Evolutionary conservation across 2,888 invertebrate species (phyloP).

Genomic region (Amphipyra tragopoginis): DNA sequence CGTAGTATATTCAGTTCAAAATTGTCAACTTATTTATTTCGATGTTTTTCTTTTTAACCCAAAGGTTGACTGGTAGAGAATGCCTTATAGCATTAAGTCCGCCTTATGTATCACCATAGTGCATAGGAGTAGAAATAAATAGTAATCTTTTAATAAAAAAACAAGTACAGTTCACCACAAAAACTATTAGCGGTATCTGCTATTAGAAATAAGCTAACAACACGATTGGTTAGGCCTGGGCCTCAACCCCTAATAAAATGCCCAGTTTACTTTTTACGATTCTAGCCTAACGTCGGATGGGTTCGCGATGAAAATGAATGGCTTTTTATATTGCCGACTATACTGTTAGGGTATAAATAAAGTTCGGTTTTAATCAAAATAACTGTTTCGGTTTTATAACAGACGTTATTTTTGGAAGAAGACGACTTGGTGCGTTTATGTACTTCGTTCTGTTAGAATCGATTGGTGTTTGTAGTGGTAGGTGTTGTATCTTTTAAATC

Average conservation of each 20-base stretch:
- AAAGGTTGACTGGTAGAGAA: too few relatives aligned
- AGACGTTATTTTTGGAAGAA: constrained; percentile 29
- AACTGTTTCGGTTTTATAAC: constrained; percentile 45
- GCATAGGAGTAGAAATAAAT: too few relatives aligned
- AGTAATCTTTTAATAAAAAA: too few relatives aligned
- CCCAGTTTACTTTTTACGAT: constrained; percentile 65
- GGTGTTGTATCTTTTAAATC: too few relatives aligned
- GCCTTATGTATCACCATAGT: too few relatives aligned
- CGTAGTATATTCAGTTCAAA: too few relatives aligned
- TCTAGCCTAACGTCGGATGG: constrained; percentile 54
- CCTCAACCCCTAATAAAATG: constrained; percentile 63
- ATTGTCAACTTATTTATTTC: too few relatives aligned
- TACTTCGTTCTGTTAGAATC: background rate
- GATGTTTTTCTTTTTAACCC: too few relatives aligned
- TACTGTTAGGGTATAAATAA: constrained; percentile 54
- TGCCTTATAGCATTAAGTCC: too few relatives aligned
- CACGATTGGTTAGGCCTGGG: constrained; percentile 35
- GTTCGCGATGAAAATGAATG: constrained; percentile 59
- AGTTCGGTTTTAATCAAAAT: constrained; percentile 59
- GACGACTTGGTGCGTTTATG: background rate
- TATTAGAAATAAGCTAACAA: constrained; percentile 54
- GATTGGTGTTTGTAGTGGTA: background rate
- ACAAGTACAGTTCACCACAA: background rate
- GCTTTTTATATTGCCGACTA: constrained; percentile 61
- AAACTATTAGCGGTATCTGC: constrained; percentile 51